A percentile compares a stretch with the other conserved stretches of the same genome.
These are phyloP conservation scores for Tinea semifulvella DNA, from an alignment of 2,888 invertebrate species.

Conservation along the genomic window DNA sequence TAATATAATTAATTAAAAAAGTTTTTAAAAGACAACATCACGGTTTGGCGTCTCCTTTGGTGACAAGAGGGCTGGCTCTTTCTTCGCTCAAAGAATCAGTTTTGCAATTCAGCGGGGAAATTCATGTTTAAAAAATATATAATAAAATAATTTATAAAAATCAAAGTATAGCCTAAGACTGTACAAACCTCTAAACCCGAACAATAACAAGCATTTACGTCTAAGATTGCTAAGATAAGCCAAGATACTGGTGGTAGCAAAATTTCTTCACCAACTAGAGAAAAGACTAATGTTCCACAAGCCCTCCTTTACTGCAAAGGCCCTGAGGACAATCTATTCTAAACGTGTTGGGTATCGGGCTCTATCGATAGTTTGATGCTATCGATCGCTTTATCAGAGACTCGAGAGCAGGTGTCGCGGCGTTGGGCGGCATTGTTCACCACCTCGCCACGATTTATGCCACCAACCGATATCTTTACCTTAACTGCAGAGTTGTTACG, in stretches of 20 bases:
- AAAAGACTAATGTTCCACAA: conserved; percentile 9
- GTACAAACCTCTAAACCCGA: no score
- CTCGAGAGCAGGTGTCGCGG: conserved; percentile 27
- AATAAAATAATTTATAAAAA: no score
- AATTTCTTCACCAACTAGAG: conserved; percentile 2
- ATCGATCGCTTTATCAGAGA: conserved; percentile 15
- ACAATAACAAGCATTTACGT: no score
- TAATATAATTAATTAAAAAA: no score
- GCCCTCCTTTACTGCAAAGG: neutral
- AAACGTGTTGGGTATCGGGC: conserved; percentile 20
- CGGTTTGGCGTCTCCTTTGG: no score
- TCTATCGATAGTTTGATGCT: conserved; percentile 23
- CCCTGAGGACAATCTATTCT: conserved; percentile 27
- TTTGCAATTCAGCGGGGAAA: no score
- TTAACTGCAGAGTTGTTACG: neutral
- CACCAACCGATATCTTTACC: neutral
- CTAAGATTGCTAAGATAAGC: neutral
- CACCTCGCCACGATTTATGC: conserved; percentile 3
- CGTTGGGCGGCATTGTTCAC: conserved; percentile 20
- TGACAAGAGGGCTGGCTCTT: no score
- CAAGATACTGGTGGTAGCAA: neutral
- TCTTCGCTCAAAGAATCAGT: no score
- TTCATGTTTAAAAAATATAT: no score
- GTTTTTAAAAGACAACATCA: no score
- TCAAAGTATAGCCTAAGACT: no score